Evolutionary conservation across 1,140 invertebrate species (phyloP), one percentile per base, ranked within the genome.

Genomic region (Drosophila novamexicana): DNA sequence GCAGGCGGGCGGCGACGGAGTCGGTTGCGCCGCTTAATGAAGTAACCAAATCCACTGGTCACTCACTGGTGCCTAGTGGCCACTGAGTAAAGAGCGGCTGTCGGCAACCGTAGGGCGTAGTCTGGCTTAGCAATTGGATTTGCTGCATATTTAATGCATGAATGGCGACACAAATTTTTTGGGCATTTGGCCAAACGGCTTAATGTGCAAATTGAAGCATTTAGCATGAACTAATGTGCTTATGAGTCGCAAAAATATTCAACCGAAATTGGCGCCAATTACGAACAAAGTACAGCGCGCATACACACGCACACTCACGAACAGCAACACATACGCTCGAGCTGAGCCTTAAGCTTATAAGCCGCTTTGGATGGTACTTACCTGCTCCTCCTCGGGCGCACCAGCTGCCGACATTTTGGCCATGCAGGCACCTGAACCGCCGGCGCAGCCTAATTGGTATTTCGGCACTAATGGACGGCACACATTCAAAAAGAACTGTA

Each of bases 401-500:
- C 81, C 71, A 29, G 68, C 40, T 74, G 81, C 70, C 39, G 83
- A 77, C 18, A 89, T 89, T 83, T 90, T 90, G 65, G 92, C 91
- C 90, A 93, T 93, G 69, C 94, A 94, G 65, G 90, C 92, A 56
- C 92, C 93, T 75, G 93, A 93, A 12, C 93, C 93, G 77, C 93
- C 92, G 47, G 84, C 75, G 75, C 93, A 94, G 71, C 91, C 92
- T 59, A 94, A 90, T 81, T 92, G 90, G 77, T 86, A 90, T 78
- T 88, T 89, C 58, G 93, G 81, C 61, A 93, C 90, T 73, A 94
- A 83, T 67, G 94, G 93, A 69, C 91, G 90, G 68, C 94, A 94
- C 50, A 94, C 85, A 84, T 94, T 94, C 80, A 94, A 61, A 74
- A 84, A 92, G 75, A 92, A 91, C 90, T 91, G 83, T 40, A 79